Evolutionary conservation across 2,888 invertebrate species (phyloP).

Genomic region (Tipula helvola): DNA sequence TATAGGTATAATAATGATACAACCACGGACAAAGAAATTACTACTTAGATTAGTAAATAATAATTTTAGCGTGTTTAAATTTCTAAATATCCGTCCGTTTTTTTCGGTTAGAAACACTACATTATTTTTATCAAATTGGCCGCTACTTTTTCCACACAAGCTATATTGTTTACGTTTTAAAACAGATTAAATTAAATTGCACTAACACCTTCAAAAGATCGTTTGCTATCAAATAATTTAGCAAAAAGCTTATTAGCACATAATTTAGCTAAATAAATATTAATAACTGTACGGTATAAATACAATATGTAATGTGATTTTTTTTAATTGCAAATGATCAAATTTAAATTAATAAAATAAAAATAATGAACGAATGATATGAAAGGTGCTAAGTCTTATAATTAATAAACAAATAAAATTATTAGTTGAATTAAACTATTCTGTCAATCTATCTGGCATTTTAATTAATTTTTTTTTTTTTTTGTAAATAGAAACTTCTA

Average conservation of each 20-base stretch:
- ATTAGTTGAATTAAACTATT: background rate
- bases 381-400: constrained; percentile 4
- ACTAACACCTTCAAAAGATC: background rate
- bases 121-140: background rate
- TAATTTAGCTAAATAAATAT: background rate
- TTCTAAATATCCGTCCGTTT: background rate
- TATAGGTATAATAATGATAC: background rate
- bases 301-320: background rate
- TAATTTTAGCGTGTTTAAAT: background rate
- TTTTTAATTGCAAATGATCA: background rate
- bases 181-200: background rate
- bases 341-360: background rate
- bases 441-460: background rate
- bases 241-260: background rate
- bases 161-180: background rate
- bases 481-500: background rate
- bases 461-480: background rate
- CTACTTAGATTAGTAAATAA: background rate
- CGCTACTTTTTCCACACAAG: background rate
- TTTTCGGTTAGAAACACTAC: background rate
- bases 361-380: background rate
- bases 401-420: background rate
- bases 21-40: background rate
- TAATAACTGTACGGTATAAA: background rate
- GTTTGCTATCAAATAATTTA: background rate